Evolutionary conservation across 2,113 vertebrate genomes (phyloP), one percentile per base, ranked within the genome.

Genomic region (Spheniscus mendiculus): DNA sequence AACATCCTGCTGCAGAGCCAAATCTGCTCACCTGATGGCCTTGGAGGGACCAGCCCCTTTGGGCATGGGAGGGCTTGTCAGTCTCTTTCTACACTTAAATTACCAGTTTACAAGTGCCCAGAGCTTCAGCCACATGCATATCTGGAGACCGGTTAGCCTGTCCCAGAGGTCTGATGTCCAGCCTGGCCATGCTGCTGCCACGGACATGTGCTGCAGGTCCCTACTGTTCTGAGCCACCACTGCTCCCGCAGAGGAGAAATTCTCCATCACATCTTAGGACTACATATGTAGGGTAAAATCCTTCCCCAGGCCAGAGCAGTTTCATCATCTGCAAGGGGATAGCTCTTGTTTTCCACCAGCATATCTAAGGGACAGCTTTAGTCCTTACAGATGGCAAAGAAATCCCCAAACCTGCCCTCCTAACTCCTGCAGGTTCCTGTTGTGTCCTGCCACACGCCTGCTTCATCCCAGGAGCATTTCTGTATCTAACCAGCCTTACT

Each of bases 371-470:
- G 23, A 36, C 26, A 81, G 47, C 0, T 2, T 34, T 23, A 34
- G 5, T 38, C 69, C 32, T 61, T 52, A 27, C 25, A 56, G 44
- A 10, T 22, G 29, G 18, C 45, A 83, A 8, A 6, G 44, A 45
- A 42, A 30, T 18, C 11, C 36, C 45, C 65, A 61, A 23, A 70
- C 8, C 59, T 62, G 36, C 15, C 25, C 30, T 56, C 47, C 27
- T 44, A 18, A 32, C 12, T 6, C 40, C 44, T 32, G 10, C 2
- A 4, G 14, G 12, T 5, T 69, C 47, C n/a, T 2, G 0, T 9
- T 21, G 19, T 25, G 6, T 40, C n/a, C 59, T 61, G 44, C 15
- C 47, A 26, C 58, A 30, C 2, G 9, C 22, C 38, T 89, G 40
- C 42, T 84, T 61, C 62, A 29, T 49, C 19, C 55, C 78, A 66